Conservation (phyloP, 2,113 vertebrate genomes). For the Gymnorhina tibicen region DNA sequence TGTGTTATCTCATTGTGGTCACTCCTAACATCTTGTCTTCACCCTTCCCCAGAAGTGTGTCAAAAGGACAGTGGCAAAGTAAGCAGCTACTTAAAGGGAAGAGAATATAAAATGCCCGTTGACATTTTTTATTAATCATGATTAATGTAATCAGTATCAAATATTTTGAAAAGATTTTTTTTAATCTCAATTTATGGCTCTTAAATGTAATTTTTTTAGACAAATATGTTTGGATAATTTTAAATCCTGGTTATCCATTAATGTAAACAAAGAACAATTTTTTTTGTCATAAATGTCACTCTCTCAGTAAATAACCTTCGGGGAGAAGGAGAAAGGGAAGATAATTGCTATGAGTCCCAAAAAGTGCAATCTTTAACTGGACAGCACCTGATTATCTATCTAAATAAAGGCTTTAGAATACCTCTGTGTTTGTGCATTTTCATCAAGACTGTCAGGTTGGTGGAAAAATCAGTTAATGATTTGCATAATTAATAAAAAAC, state of each 20-base stretch:
- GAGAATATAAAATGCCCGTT: background rate
- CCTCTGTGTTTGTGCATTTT: background rate
- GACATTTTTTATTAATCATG: background rate
- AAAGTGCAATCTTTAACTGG: rapidly evolving
- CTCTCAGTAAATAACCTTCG: background rate
- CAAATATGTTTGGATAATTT: background rate
- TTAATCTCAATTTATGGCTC: background rate
- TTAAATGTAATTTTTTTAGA: background rate
- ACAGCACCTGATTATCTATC: background rate
- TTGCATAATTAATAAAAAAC: background rate
- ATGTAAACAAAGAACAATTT: background rate
- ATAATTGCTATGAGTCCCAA: background rate
- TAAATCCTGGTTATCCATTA: background rate
- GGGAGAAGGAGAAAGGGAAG: background rate
- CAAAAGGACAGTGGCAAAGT: background rate
- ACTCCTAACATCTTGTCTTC: background rate
- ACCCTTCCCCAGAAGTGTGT: background rate
- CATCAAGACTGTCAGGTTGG: background rate
- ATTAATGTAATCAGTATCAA: background rate
- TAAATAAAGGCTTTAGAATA: background rate
- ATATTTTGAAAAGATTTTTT: rapidly evolving
- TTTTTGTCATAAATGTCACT: too few relatives aligned
- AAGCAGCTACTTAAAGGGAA: background rate
- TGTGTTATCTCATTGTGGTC: background rate
- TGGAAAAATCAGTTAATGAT: background rate